phyloP scores from a whole-genome alignment of 2,888 invertebrate species.

The Xanthostigma xanthostigma region DNA sequence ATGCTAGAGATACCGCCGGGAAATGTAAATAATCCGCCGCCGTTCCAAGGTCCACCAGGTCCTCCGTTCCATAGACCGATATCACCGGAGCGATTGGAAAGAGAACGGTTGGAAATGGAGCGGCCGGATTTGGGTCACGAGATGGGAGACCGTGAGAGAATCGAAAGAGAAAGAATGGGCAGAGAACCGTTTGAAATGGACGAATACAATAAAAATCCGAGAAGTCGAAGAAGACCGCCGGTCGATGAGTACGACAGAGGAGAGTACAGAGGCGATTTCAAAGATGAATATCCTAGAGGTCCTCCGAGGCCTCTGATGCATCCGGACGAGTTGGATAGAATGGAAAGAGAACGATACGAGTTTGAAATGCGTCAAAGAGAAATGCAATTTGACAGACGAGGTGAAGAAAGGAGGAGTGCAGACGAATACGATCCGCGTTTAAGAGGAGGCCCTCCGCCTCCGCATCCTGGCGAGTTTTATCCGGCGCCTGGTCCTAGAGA shows the following conservation, averaged over 20 bases:
- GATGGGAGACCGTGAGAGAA: slow-evolving; percentile 18
- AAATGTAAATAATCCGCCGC: neutral
- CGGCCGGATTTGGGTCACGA: slow-evolving; percentile 14
- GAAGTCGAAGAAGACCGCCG: slow-evolving; percentile 12
- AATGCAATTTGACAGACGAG: slow-evolving; percentile 1
- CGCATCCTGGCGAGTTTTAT: neutral
- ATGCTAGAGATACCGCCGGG: neutral
- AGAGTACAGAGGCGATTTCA: slow-evolving; percentile 16
- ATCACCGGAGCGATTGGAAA: neutral
- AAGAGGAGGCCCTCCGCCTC: neutral
- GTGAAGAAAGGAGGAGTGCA: slow-evolving; percentile 1
- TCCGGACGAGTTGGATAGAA: slow-evolving; percentile 21
- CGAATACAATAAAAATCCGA: slow-evolving; percentile 5
- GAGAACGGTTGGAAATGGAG: slow-evolving; percentile 18
- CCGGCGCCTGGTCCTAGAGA: slow-evolving; percentile 19
- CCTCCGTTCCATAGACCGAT: no score
- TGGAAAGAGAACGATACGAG: slow-evolving; percentile 24
- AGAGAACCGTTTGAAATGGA: slow-evolving; percentile 9
- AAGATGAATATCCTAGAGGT: neutral
- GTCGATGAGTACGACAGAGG: slow-evolving; percentile 22
- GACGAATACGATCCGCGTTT: slow-evolving; percentile 2
- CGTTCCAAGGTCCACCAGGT: neutral
- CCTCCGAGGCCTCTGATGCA: slow-evolving; percentile 9
- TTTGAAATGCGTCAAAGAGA: slow-evolving; percentile 23
- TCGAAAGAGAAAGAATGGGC: slow-evolving; percentile 2